Evolutionary conservation across 2,797 vertebrate genomes (phyloP).

Genomic region (Phrynocephalus guinanensis): DNA sequence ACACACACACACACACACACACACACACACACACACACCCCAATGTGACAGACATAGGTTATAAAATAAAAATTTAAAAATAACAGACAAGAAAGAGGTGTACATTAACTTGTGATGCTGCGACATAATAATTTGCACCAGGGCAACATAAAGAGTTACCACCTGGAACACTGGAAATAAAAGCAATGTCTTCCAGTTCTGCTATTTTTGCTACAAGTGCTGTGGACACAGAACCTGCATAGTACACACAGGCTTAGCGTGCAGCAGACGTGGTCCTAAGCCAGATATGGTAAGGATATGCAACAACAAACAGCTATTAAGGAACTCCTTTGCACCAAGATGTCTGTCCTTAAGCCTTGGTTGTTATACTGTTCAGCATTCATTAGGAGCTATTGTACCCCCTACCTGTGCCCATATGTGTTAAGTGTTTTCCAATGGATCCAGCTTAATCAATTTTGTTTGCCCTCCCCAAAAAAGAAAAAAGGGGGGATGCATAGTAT

Average conservation of each 20-base stretch:
- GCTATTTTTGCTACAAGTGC: neutral
- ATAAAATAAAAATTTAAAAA: no score
- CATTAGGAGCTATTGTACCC: no score
- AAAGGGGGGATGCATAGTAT: neutral
- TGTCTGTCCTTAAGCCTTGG: no score
- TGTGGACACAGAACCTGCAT: no score
- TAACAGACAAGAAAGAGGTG: no score
- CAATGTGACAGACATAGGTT: neutral
- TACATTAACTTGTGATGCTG: neutral
- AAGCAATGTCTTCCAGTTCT: neutral
- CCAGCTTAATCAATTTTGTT: neutral
- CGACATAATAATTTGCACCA: neutral
- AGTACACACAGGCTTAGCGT: neutral
- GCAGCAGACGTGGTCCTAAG: neutral
- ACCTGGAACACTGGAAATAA: neutral
- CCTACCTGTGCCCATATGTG: neutral
- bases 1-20: neutral
- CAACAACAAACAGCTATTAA: neutral
- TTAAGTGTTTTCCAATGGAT: neutral
- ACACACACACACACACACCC: neutral
- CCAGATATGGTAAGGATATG: neutral
- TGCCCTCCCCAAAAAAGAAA: neutral
- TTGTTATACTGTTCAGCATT: neutral
- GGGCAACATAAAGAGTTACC: neutral
- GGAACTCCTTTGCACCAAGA: neutral